These are phyloP conservation scores for Cherax destructor DNA, from an alignment of 1,140 invertebrate genomes.

Conservation along the genomic window DNA sequence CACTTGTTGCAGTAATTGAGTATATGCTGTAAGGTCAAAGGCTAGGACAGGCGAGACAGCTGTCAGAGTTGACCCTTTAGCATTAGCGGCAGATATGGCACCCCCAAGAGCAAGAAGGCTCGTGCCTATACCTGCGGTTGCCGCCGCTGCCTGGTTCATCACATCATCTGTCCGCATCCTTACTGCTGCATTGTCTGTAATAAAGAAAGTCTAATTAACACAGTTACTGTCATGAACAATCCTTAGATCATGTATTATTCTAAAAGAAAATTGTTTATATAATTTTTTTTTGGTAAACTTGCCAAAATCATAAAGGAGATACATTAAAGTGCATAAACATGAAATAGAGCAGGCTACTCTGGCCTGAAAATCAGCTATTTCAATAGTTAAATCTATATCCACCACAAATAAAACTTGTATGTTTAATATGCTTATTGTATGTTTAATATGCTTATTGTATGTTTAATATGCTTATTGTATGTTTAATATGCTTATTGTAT, in stretches of 20 bases:
- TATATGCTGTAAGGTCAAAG: conserved; percentile 67
- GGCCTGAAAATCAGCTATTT: no score
- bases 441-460: no score
- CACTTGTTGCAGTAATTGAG: conserved; percentile 64
- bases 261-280: no score
- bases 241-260: neutral
- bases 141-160: conserved; percentile 52
- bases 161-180: conserved; percentile 63
- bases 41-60: conserved; percentile 47
- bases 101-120: conserved; percentile 56
- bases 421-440: no score
- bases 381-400: no score
- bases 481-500: no score
- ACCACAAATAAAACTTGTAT: no score
- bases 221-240: neutral
- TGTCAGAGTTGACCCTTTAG: conserved; percentile 30
- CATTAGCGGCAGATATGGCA: conserved; percentile 46
- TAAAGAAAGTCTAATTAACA: neutral
- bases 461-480: no score
- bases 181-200: conserved; percentile 55
- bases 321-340: no score
- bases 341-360: no score
- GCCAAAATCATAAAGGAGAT: no score
- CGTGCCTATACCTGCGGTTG: conserved; percentile 52
- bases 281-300: no score